A percentile compares a stretch with the other conserved stretches of the same genome.
Evolutionary conservation across 2,797 vertebrate genomes (phyloP).

Genomic region (Acanthis flammea): DNA sequence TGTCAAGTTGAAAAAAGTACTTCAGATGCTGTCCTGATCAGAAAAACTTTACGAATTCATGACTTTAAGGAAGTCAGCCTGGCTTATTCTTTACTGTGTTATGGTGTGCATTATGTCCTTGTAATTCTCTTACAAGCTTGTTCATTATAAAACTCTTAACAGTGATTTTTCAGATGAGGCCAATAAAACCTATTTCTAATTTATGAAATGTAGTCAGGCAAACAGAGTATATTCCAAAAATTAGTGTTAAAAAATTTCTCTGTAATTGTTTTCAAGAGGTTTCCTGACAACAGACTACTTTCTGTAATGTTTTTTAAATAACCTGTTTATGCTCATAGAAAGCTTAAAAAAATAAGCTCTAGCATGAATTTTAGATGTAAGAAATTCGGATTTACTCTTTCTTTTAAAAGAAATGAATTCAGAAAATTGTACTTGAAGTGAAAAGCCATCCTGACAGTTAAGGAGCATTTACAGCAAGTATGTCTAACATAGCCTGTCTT

Average conservation of each 20-base stretch:
- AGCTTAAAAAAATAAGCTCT: background rate
- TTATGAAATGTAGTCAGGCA: background rate
- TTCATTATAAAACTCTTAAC: background rate
- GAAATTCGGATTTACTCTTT: background rate
- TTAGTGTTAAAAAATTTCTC: background rate
- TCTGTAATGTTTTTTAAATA: background rate
- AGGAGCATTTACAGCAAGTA: background rate
- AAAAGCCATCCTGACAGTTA: background rate
- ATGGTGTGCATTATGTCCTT: background rate
- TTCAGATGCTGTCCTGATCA: background rate
- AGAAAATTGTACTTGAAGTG: background rate
- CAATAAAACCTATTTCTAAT: background rate
- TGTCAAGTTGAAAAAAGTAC: background rate
- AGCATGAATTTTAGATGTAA: background rate
- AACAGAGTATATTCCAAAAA: background rate
- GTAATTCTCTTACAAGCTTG: background rate
- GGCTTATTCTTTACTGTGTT: background rate
- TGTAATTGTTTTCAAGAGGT: background rate
- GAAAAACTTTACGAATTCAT: background rate
- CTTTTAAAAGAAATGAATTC: background rate
- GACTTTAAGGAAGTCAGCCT: background rate
- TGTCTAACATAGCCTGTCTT: background rate
- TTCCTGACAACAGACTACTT: background rate
- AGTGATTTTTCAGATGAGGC: background rate
- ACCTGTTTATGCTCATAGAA: background rate